These are phyloP conservation scores for Phyllostomus discolor DNA, from an alignment of 2,113 vertebrate species.

Conservation along the genomic window DNA sequence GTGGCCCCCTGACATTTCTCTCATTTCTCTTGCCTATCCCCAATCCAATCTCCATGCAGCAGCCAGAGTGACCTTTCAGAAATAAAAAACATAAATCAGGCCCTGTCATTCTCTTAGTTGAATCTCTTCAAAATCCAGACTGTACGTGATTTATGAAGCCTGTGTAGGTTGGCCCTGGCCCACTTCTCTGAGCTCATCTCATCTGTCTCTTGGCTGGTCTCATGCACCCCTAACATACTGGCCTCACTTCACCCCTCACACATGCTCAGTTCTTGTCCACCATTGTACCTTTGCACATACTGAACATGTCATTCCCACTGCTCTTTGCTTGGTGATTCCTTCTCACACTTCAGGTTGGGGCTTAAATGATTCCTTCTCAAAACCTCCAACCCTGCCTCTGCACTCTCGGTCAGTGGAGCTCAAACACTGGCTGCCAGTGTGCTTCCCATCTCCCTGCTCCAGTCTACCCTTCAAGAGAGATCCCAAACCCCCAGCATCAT, in stretches of 20 bases:
- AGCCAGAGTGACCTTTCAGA: constrained; percentile 25
- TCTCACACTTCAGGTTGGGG: background rate
- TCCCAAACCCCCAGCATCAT: background rate
- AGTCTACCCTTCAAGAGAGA: background rate
- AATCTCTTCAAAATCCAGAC: background rate
- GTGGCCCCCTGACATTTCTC: background rate
- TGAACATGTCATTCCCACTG: background rate
- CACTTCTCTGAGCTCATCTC: background rate
- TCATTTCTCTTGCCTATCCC: background rate
- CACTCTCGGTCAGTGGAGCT: background rate
- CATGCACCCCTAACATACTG: background rate
- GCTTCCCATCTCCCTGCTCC: background rate
- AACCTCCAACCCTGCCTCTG: background rate
- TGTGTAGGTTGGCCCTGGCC: background rate
- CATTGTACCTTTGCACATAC: background rate
- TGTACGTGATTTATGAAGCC: background rate
- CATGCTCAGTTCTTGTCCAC: background rate
- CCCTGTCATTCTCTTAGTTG: background rate
- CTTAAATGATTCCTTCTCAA: background rate
- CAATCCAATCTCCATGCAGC: background rate
- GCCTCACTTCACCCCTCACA: background rate
- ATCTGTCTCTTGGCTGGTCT: background rate
- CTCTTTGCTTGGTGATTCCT: background rate
- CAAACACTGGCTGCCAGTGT: background rate
- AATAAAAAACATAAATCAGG: background rate